These are phyloP conservation scores for Trachurus trachurus DNA, from an alignment of 2,797 vertebrate species.

Conservation along the genomic window DNA sequence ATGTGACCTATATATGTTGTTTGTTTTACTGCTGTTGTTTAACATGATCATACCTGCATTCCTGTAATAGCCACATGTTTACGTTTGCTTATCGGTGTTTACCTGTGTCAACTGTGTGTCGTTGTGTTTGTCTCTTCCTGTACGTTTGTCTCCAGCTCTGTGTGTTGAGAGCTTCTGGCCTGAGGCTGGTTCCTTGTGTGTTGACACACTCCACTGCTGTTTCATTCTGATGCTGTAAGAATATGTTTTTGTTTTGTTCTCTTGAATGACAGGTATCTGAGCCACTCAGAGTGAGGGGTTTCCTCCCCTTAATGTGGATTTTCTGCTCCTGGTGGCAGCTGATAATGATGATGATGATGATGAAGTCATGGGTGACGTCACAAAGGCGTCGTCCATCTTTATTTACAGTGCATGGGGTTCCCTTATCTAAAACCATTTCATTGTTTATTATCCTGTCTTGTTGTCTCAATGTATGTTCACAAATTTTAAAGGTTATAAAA, in stretches of 20 bases:
- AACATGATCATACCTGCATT: constrained; percentile 1
- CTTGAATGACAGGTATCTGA: neutral
- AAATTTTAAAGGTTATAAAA: neutral
- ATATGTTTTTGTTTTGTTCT: constrained; percentile 4
- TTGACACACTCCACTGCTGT: constrained; percentile 11
- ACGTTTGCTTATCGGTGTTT: constrained; percentile 21
- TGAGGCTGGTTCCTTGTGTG: neutral
- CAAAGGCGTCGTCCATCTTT: neutral
- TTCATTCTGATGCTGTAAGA: neutral
- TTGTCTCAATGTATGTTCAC: neutral
- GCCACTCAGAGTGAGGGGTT: neutral
- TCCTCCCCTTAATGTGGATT: constrained; percentile 23
- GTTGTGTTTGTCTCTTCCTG: neutral
- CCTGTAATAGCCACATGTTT: constrained; percentile 21
- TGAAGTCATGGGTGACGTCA: no score
- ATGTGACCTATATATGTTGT: constrained; percentile 6
- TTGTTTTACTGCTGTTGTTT: constrained; percentile 1
- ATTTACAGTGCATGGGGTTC: no score
- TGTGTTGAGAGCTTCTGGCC: neutral
- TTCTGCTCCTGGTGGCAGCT: constrained; percentile 16
- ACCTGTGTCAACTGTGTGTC: constrained; percentile 14
- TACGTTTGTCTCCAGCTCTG: constrained; percentile 23
- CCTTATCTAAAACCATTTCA: neutral
- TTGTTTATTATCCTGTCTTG: neutral
- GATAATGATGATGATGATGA: neutral